Percentiles rank a stretch among this genome's conserved stretches.
Conservation (phyloP, 2,797 vertebrate genomes). For the Acipenser ruthenus region DNA sequence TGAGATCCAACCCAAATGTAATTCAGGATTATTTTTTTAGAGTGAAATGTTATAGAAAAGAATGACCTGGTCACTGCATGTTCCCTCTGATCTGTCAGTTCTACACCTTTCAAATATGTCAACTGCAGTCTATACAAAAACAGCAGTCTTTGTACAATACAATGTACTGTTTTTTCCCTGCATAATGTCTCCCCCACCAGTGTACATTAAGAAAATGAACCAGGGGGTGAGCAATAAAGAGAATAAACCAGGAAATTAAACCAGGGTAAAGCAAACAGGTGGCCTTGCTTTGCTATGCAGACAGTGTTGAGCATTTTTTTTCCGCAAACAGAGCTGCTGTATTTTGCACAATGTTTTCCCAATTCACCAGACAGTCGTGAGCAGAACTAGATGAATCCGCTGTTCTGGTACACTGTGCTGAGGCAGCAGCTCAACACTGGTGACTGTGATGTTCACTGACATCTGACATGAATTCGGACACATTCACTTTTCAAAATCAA, state of each 20-base stretch:
- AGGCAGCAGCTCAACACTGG: conserved; percentile 48
- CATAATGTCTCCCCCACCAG: background rate
- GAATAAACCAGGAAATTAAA: conserved; percentile 14
- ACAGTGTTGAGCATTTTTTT: conserved; percentile 43
- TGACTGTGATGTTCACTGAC: conserved; percentile 48
- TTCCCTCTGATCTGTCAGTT: too few species aligned
- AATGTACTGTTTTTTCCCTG: background rate
- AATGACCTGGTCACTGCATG: too few species aligned
- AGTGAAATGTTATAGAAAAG: too few species aligned
- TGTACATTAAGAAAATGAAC: background rate
- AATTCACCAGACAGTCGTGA: conserved; percentile 51
- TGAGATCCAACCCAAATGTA: too few species aligned
- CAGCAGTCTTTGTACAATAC: too few species aligned
- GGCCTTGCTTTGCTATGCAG: conserved; percentile 45
- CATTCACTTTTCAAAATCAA: conserved; percentile 47
- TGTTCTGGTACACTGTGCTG: conserved; percentile 43
- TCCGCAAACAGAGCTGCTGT: conserved; percentile 37
- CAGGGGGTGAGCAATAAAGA: conserved; percentile 13
- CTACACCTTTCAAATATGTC: too few species aligned
- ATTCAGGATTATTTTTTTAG: too few species aligned
- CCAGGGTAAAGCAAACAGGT: conserved; percentile 39
- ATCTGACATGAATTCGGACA: conserved; percentile 56
- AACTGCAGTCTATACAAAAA: too few species aligned
- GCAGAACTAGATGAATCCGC: conserved; percentile 36
- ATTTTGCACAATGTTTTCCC: conserved; percentile 48